Evolutionary conservation across 2,888 invertebrate genomes (phyloP).

Genomic region (Epistrophe eligans): DNA sequence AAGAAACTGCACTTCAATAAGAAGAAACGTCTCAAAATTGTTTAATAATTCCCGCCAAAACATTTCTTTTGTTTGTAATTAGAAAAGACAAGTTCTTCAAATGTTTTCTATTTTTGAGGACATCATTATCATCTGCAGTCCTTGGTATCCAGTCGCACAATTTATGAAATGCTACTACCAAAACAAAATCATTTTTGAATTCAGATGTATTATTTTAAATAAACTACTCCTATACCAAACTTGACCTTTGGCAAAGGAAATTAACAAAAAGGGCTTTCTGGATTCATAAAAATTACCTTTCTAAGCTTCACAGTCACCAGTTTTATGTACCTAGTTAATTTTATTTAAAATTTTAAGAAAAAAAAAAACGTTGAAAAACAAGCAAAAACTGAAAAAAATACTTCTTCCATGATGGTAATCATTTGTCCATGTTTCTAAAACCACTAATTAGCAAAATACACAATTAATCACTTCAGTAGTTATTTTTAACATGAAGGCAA

Average conservation of each 20-base stretch:
- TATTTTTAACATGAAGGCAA: neutral
- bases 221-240: neutral
- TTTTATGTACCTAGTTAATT: neutral
- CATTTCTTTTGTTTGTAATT: no score
- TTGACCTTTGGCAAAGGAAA: neutral
- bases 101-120: no score
- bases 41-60: no score
- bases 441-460: neutral
- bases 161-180: no score
- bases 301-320: neutral
- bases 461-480: slow-evolving; percentile 3
- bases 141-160: no score
- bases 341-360: neutral
- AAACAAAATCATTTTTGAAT: neutral
- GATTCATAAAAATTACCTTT: neutral
- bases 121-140: no score
- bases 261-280: neutral
- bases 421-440: neutral
- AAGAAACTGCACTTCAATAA: no score
- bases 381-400: neutral
- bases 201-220: neutral
- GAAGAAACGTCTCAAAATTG: no score
- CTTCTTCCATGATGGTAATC: neutral
- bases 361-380: neutral
- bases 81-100: no score